Percentiles rank a stretch among this genome's conserved stretches.
Conservation (phyloP, 1,140 invertebrate species). For the Meloidogyne floridensis region DNA sequence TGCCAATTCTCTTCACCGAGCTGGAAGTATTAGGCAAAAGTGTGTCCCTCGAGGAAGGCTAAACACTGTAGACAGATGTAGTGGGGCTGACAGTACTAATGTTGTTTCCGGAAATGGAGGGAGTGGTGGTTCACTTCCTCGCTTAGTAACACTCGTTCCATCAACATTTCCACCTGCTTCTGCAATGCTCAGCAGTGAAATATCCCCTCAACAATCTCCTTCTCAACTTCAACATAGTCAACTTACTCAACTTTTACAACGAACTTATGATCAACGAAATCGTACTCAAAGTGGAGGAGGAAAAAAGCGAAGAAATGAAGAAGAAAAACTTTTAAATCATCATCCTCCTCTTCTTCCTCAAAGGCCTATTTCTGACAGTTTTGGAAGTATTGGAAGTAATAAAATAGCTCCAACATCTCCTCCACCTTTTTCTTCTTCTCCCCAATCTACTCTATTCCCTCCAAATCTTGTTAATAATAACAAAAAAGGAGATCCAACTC, state of each 20-base stretch:
- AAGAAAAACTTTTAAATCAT: neutral
- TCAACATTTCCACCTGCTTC: constrained; percentile 24
- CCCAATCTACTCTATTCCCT: neutral
- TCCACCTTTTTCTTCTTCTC: neutral
- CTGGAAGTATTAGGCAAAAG: neutral
- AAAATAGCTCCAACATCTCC: neutral
- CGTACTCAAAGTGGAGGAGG: neutral
- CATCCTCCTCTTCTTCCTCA: neutral
- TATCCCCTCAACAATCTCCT: constrained; percentile 6
- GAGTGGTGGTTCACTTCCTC: constrained; percentile 6
- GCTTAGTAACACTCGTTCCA: constrained; percentile 17
- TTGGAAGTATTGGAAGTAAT: constrained; percentile 7
- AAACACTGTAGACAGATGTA: neutral
- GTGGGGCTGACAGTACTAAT: neutral
- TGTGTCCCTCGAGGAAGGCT: constrained; percentile 3
- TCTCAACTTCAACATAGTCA: neutral
- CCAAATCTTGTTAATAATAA: neutral
- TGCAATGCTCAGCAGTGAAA: constrained; percentile 15
- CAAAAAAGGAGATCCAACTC: constrained; percentile 32
- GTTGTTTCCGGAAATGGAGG: neutral
- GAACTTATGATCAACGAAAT: neutral
- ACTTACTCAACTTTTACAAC: constrained; percentile 1
- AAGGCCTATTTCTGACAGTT: constrained; percentile 2
- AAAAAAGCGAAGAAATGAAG: neutral
- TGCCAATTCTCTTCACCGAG: neutral